Percentiles rank a stretch among this genome's conserved stretches.
phyloP scores from a whole-genome alignment of 2,113 vertebrate genomes.

The Zosterops pallidus region DNA sequence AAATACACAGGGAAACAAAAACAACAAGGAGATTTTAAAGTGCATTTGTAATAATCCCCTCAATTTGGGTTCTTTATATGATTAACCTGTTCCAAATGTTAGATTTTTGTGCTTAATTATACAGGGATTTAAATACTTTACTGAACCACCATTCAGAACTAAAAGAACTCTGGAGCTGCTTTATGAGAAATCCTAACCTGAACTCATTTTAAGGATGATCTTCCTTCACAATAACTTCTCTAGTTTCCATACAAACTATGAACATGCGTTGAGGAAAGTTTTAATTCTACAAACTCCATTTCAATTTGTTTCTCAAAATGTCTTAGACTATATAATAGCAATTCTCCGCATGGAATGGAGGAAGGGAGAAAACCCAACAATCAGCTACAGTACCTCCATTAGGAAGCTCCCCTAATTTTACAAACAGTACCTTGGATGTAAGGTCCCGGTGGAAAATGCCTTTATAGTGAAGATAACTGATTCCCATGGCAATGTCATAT shows the following conservation, averaged over 20 bases:
- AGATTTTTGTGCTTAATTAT: neutral
- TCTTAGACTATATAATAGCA: neutral
- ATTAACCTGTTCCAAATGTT: conserved; percentile 12
- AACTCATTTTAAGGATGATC: conserved; percentile 2
- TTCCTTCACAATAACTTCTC: neutral
- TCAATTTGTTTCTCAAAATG: neutral
- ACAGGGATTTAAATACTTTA: conserved; percentile 8
- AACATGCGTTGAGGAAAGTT: neutral
- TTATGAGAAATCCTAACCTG: conserved; percentile 28
- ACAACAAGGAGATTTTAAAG: conserved; percentile 8
- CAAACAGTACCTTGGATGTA: conserved; percentile 89
- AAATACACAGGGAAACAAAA: neutral
- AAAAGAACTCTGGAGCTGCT: neutral
- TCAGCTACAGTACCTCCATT: neutral
- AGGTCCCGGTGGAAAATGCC: conserved; percentile 98
- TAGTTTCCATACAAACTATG: neutral
- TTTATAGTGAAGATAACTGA: conserved; percentile 93
- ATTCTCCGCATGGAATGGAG: neutral
- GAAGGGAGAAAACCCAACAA: neutral
- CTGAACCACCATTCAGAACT: neutral
- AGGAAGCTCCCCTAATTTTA: neutral
- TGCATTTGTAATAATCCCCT: neutral
- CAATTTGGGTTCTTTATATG: neutral
- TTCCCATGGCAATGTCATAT: conserved; percentile 86
- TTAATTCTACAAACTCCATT: neutral